Conservation (phyloP, 2,888 invertebrate genomes). For the Platynereis dumerilii region DNA sequence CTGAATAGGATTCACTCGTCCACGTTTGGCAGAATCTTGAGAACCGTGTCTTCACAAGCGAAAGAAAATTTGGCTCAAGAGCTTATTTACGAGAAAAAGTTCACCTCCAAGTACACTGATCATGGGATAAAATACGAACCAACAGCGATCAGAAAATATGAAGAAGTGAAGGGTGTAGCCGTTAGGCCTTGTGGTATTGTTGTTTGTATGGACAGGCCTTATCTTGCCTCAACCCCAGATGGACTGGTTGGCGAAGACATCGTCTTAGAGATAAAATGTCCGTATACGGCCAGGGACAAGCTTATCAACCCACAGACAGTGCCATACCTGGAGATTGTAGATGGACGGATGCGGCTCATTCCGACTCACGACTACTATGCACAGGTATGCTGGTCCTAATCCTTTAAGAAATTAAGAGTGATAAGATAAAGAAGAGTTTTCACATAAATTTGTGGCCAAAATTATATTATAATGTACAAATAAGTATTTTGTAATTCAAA, state of each 20-base stretch:
- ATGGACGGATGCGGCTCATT: background rate
- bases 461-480: too few relatives aligned
- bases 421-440: too few relatives aligned
- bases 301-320: constrained; percentile 24
- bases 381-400: too few relatives aligned
- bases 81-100: too few relatives aligned
- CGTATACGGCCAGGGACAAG: constrained; percentile 29
- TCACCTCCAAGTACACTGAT: too few relatives aligned
- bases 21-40: too few relatives aligned
- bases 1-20: too few relatives aligned
- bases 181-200: constrained; percentile 31
- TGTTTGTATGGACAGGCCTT: constrained; percentile 24
- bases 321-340: constrained; percentile 12
- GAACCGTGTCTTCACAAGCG: too few relatives aligned
- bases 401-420: too few relatives aligned
- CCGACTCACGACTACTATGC: constrained; percentile 5
- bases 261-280: constrained; percentile 36
- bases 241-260: constrained; percentile 27
- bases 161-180: background rate
- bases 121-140: constrained; percentile 35
- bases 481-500: too few relatives aligned
- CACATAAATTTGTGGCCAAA: too few relatives aligned
- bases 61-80: too few relatives aligned
- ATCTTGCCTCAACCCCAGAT: constrained; percentile 34
- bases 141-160: constrained; percentile 24